Evolutionary conservation across 2,113 vertebrate genomes (phyloP), one percentile per base, ranked within the genome.

Genomic region (Phaethon lepturus): DNA sequence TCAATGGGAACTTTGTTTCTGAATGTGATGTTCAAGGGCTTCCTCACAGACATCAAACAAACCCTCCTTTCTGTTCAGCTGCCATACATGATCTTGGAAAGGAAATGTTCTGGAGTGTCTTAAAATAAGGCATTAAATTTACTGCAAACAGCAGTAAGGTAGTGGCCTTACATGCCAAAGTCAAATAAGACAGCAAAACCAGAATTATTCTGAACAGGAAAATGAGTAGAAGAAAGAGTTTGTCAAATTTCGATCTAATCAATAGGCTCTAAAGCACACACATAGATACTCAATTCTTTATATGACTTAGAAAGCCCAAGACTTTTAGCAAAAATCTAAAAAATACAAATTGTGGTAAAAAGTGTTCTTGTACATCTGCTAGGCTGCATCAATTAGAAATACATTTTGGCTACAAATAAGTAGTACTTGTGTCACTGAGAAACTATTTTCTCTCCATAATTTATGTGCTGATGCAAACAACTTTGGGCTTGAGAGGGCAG

Each of bases 391-490:
- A 80, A 44, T 69, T 68, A 63, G 31, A 90, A 93, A 81, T 58
- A 69, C 10, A 72, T 44, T 74, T 90, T 62, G 79, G 29, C 45
- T 59, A 81, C 0, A 0, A 80, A 14, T 63, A 91, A 78, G 49
- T 67, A 84, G 79, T 38, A 83, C 44, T 67, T 74, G 19, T 93
- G 69, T 85, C 75, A 86, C 64, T 17, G 29, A 94, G 66, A 86
- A 90, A 81, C 83, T 67, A 56, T 72, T 88, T 88, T 80, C 69
- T 63, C n/a, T 83, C 68, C 33, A 64, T 92, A 78, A 69, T 63
- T 71, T 84, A 81, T 74, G 64, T 77, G 88, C 92, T 91, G 91
- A 92, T 88, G 77, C 47, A 84, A 95, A 89, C 79, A 95, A 31
- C 33, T 91, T 80, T 11, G 59, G 47, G 79, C 58, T 78, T 74